phyloP scores from a whole-genome alignment of 1,140 invertebrate species.

The Platorchestia sp. region DNA sequence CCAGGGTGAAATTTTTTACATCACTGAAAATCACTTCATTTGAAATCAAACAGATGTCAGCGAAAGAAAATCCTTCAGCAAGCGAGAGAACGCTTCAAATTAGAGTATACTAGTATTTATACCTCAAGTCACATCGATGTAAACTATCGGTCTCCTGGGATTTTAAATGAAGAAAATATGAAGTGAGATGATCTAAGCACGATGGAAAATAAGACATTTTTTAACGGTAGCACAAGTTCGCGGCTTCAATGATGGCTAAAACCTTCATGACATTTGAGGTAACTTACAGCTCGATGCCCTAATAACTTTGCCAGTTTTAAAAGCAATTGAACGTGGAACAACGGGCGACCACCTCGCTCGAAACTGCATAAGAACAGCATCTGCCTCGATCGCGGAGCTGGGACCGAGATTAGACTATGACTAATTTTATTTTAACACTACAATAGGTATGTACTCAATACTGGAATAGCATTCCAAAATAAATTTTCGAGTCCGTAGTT shows the following conservation, averaged over 20 bases:
- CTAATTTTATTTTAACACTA: conserved; percentile 46
- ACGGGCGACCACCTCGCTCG: background rate
- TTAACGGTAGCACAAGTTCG: background rate
- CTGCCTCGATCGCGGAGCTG: background rate
- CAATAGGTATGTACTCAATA: conserved; percentile 42
- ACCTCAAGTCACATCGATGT: background rate
- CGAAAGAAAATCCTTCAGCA: background rate
- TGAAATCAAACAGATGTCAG: background rate
- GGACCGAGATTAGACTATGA: conserved; percentile 18
- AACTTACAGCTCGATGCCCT: background rate
- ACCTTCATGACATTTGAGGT: background rate
- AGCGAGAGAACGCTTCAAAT: background rate
- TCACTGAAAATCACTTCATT: background rate
- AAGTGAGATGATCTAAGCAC: background rate
- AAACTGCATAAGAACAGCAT: background rate
- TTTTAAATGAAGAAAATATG: background rate
- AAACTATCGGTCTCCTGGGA: background rate
- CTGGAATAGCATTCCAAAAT: conserved; percentile 53
- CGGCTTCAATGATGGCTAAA: too few species aligned
- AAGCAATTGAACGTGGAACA: background rate
- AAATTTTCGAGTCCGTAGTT: conserved; percentile 5
- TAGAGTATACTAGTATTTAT: background rate
- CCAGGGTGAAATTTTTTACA: background rate
- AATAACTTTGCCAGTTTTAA: background rate
- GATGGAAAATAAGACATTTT: background rate